Evolutionary conservation across 2,888 invertebrate species (phyloP), one percentile per base, ranked within the genome.

Genomic region (Lapara coniferarum): DNA sequence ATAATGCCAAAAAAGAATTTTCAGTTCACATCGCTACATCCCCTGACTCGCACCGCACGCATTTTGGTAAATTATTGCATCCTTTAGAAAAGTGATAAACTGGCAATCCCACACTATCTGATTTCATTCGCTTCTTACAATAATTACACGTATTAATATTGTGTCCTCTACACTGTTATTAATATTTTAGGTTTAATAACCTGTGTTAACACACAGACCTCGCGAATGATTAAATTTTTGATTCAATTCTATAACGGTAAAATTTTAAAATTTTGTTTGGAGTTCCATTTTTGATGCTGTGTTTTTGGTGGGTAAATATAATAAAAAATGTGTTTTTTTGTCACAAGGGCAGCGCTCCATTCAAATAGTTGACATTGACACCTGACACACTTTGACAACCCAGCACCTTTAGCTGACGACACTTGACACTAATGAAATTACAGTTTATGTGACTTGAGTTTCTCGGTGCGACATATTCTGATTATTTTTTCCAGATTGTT

Each of bases 11-110:
- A 25, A 25, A 25, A 25, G 1, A 25, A 25, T 25, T 25, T 2
- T 25, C 25, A 25, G 25, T 25, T 25, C 25, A 25, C 25, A 25
- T 25, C 66, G 66, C 74, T 66, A 69, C 68, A 72, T 67, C 69
- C 66, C 58, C 68, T 74, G 66, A 69, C 69, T 72, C 52, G 53
- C 25, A 51, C 73, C 74, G 68, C 71, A 71, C n/a, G 71, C 71
- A 69, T 68, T 70, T 69, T 37, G 68, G 44, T 69, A 49, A 69
- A 70, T 68, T 78, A 75, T 79, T 74, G 76, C 72, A 74, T 71
- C 66, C 78, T 79, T 77, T 80, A 73, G 75, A 75, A 72, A 71
- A 70, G 72, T 75, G 81, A 81, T 82, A 81, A 82, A 78, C 74
- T 53, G 70, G 69, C 74, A 71, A 73, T 73, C 67, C 72, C 13